Conservation (phyloP, 2,113 vertebrate species). For the Dolichallabes microphthalmus region DNA sequence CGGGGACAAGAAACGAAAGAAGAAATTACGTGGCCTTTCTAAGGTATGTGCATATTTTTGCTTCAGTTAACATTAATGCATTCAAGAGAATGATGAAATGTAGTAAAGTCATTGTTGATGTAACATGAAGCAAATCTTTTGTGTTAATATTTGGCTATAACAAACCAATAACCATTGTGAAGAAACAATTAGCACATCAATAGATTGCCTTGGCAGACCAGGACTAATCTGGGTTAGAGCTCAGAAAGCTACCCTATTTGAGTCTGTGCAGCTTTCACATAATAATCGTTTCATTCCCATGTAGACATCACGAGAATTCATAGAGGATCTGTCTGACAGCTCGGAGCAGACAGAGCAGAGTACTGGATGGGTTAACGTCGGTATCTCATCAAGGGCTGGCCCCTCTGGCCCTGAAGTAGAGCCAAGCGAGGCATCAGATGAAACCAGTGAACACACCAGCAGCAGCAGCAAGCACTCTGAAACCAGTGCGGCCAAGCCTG, state of each 20-base stretch:
- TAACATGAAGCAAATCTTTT: not conserved
- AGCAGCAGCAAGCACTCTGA: constrained; percentile 19
- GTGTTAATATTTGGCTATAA: not conserved
- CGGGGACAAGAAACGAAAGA: constrained; percentile 41
- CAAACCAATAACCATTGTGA: not conserved
- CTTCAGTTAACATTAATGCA: not conserved
- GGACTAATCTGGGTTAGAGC: not conserved
- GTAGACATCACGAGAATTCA: constrained; percentile 38
- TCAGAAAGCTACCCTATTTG: not conserved
- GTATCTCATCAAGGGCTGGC: not conserved
- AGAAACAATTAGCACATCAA: not conserved
- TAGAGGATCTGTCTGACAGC: constrained; percentile 27
- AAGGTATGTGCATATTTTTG: constrained; percentile 9
- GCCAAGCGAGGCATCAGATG: not conserved
- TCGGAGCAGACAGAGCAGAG: constrained; percentile 40
- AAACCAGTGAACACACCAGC: constrained; percentile 14
- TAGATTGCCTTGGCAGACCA: not conserved
- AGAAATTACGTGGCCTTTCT: constrained; percentile 32
- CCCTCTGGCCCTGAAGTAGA: constrained; percentile 11
- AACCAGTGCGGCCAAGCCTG: not conserved
- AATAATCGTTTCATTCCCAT: not conserved
- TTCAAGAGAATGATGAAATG: not conserved
- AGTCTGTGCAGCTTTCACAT: not conserved
- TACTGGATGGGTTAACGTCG: not conserved
- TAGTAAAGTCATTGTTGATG: not conserved